A percentile compares a stretch with the other conserved stretches of the same genome.
Evolutionary conservation across 2,888 invertebrate species (phyloP).

Genomic region (Zhuqinia jingwanae): DNA sequence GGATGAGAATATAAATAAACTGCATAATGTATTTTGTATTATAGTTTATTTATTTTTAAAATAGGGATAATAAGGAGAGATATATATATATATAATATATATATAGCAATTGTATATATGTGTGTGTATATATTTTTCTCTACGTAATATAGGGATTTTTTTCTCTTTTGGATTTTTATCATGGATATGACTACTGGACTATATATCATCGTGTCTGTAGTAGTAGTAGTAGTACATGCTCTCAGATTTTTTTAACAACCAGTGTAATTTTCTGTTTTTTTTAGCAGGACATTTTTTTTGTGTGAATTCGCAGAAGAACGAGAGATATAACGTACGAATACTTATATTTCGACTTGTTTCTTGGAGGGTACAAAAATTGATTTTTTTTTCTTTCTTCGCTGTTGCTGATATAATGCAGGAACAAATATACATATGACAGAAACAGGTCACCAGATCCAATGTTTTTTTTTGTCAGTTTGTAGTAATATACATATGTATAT

Average conservation of each 20-base stretch:
- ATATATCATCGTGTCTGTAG: too few relatives aligned
- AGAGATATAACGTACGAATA: conserved; percentile 42
- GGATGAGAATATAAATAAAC: conserved; percentile 51
- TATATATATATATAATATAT: too few relatives aligned
- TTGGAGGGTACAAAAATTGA: conserved; percentile 67
- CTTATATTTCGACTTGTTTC: conserved; percentile 57
- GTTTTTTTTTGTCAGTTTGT: conserved; percentile 7
- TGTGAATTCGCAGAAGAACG: conserved; percentile 34
- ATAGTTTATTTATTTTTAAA: conserved; percentile 38
- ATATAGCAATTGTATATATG: conserved; percentile 21
- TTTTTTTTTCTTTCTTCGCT: conserved; percentile 27
- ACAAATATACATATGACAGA: conserved; percentile 50
- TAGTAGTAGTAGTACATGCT: not conserved
- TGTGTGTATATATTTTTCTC: not conserved
- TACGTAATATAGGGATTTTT: not conserved
- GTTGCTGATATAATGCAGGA: conserved; percentile 26
- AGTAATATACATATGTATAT: not conserved
- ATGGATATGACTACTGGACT: conserved; percentile 56
- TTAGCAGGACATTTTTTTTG: conserved; percentile 16
- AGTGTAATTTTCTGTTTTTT: conserved; percentile 16
- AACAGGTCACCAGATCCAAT: conserved; percentile 55
- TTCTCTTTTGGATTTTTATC: conserved; percentile 36
- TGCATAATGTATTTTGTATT: conserved; percentile 11
- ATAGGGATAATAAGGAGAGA: conserved; percentile 12
- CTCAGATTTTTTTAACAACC: conserved; percentile 51